These are phyloP conservation scores for Eulemur macaco DNA, from an alignment of 2,113 vertebrate species.

Conservation along the genomic window DNA sequence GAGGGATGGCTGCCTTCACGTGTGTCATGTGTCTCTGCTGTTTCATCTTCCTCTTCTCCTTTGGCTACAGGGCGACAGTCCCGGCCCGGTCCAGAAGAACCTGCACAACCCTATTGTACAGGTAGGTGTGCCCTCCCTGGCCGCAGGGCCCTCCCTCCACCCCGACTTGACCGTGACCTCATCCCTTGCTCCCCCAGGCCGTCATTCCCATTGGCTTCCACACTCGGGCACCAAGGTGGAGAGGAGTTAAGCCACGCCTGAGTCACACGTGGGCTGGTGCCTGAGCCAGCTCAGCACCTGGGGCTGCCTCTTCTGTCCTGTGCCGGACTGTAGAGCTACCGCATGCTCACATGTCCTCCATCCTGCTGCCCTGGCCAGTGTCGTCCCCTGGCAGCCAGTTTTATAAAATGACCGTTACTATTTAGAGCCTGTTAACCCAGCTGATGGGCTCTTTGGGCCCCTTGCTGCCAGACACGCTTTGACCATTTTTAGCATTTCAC, in stretches of 20 bases:
- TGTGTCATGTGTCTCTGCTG: neutral
- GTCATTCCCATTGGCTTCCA: neutral
- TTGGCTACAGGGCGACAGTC: slow-evolving; percentile 85
- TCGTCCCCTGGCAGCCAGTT: neutral
- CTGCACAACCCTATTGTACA: slow-evolving; percentile 90
- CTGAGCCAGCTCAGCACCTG: neutral
- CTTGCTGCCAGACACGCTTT: neutral
- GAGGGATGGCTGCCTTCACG: neutral
- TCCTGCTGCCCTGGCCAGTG: neutral
- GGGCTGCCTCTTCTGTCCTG: neutral
- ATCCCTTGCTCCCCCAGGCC: neutral
- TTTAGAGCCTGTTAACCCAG: neutral
- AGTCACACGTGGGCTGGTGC: neutral
- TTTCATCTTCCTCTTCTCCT: slow-evolving; percentile 65
- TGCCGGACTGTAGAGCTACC: neutral
- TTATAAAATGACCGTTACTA: neutral
- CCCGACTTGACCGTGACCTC: neutral
- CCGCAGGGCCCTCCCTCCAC: neutral
- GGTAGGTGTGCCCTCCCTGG: slow-evolving; percentile 71
- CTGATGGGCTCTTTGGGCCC: neutral
- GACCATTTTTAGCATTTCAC: neutral
- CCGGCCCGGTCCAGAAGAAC: slow-evolving; percentile 89
- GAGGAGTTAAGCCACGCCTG: too few relatives aligned
- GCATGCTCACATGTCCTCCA: neutral
- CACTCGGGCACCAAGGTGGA: neutral